phyloP scores from a whole-genome alignment of 92 coral and sea anemone genomes.

The Anthopleura xanthogrammica region DNA sequence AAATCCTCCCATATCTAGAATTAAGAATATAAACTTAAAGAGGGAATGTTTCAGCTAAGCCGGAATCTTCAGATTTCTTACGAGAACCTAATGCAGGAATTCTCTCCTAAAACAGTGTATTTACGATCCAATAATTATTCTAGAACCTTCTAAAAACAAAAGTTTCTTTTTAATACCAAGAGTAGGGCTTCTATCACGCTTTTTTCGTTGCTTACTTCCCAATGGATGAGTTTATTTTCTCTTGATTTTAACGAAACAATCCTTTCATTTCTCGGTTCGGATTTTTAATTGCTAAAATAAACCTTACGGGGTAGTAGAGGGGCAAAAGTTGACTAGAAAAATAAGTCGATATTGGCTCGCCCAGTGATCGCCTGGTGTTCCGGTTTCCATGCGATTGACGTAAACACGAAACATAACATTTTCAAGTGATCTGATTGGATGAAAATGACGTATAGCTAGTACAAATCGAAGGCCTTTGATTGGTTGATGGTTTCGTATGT shows the following conservation, averaged over 20 bases:
- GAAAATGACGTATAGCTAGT: constrained; percentile 32
- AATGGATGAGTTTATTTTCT: not conserved
- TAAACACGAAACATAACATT: constrained; percentile 9
- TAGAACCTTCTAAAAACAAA: not conserved
- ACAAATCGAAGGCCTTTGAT: constrained; percentile 24
- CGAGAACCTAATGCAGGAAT: not conserved
- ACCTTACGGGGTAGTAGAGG: not conserved
- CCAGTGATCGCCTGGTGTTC: constrained; percentile 11
- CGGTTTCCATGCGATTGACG: constrained; percentile 9
- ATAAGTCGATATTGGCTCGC: not conserved
- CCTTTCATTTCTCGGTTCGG: not conserved
- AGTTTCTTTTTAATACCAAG: not conserved
- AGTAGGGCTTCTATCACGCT: not conserved
- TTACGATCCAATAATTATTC: not conserved
- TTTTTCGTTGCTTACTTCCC: not conserved
- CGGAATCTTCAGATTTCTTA: no score
- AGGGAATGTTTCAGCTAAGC: no score
- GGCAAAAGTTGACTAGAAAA: not conserved
- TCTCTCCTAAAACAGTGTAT: not conserved
- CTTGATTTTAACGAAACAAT: not conserved
- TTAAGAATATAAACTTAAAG: no score
- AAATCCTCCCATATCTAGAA: no score
- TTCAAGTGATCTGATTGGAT: constrained; percentile 44
- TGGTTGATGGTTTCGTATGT: constrained; percentile 62
- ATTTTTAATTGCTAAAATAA: not conserved